Evolutionary conservation across 2,888 invertebrate species (phyloP), one percentile per base, ranked within the genome.

Genomic region (Drosophila borborema): DNA sequence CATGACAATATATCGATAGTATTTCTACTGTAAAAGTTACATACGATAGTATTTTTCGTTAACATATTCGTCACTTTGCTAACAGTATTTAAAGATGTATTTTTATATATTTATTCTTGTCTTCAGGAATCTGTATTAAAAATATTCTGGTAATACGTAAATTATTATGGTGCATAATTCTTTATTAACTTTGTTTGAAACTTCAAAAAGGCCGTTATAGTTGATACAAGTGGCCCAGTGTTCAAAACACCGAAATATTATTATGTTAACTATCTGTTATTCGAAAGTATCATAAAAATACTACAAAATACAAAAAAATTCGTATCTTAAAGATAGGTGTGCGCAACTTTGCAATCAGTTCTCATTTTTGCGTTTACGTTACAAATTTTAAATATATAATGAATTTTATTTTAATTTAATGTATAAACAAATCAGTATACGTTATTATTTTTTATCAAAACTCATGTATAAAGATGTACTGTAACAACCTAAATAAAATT

Each of bases 281-380:
- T 28, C 14, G 16, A n/a, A 14, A 16, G 20, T 48, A 8, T 14
- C 8, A 12, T 1, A 18, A 20, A 58, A 23, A 51, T 20, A 31
- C 49, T 20, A 14, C 16, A 7, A 16, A 34, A 43, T 53, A 12
- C 28, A 45, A 16, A 53, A n/a, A 16, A 14, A 7, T 46, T 59
- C 58, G 70, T 4, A 12, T 12, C 38, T 9, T 6, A 14, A 34
- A 16, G 43, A 31, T 58, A 20, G 49, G 4, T 23, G 58, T 14
- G 38, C 1, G 5, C 34, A 36, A 36, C 2, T 16, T 3, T 45
- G 62, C 36, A 55, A 18, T 62, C 28, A 12, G 10, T 14, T n/a
- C 43, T 34, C 34, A 53, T 6, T n/a, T 36, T n/a, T 40, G 51
- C 43, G 34, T 3, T 54, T 34, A 23, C 54, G 43, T 54, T 62